These are phyloP conservation scores for Aurelia aurita DNA, from an alignment of 30 jellyfish, hydroid and myxozoan species.

Conservation along the genomic window DNA sequence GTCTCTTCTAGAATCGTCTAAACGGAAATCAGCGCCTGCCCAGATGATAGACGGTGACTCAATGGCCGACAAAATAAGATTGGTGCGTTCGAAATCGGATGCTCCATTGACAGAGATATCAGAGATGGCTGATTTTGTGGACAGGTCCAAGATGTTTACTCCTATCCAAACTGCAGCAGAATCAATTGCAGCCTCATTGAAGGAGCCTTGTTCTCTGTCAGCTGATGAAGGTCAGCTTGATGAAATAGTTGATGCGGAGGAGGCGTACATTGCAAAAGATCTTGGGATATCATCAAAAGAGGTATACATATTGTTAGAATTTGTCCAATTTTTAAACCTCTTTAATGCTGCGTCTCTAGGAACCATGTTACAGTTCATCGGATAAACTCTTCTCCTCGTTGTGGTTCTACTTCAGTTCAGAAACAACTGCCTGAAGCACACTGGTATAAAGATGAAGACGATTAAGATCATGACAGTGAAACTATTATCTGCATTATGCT, in stretches of 20 bases:
- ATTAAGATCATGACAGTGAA: no score
- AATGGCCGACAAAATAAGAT: constrained; percentile 31
- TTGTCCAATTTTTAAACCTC: background rate
- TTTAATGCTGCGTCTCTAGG: no score
- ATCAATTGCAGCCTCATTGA: constrained; percentile 40
- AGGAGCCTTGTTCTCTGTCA: constrained; percentile 41
- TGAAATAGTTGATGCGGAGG: constrained; percentile 78
- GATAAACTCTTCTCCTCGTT: no score
- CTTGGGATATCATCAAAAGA: constrained; percentile 37
- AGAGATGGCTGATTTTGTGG: constrained; percentile 12
- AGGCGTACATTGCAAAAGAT: constrained; percentile 79
- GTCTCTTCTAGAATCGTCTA: constrained; percentile 47
- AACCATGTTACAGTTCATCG: no score
- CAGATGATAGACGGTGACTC: constrained; percentile 60
- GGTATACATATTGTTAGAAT: constrained; percentile 27
- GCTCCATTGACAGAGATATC: constrained; percentile 62
- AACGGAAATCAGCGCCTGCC: constrained; percentile 79
- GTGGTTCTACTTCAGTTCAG: no score
- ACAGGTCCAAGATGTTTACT: constrained; percentile 10
- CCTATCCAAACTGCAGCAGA: constrained; percentile 34
- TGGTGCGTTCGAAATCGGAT: constrained; percentile 68
- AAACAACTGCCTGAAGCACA: no score
- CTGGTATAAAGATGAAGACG: no score
- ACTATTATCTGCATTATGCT: no score
- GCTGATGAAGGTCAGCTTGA: constrained; percentile 26